These are phyloP conservation scores for Tetragnatha versicolor DNA, from an alignment of 1,140 invertebrate genomes.

Conservation along the genomic window DNA sequence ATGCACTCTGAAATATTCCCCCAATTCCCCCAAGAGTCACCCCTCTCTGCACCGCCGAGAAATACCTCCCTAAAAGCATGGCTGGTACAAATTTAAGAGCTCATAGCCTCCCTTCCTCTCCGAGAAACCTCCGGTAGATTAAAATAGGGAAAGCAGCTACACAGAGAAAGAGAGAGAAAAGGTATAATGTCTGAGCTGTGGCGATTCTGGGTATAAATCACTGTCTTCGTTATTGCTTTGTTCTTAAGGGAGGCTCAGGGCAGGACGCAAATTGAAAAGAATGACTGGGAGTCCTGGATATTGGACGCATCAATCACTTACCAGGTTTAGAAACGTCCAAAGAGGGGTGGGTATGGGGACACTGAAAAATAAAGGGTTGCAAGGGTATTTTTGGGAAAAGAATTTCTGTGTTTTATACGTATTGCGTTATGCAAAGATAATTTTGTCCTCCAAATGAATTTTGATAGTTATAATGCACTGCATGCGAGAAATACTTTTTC, in stretches of 20 bases:
- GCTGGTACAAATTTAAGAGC: too few relatives aligned
- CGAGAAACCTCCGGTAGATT: too few relatives aligned
- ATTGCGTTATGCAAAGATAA: too few relatives aligned
- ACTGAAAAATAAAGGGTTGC: neutral
- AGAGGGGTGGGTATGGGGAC: neutral
- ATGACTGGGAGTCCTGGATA: conserved; percentile 39
- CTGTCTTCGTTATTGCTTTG: conserved; percentile 24
- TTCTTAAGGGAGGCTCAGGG: conserved; percentile 36
- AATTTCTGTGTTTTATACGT: too few relatives aligned
- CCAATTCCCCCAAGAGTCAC: too few relatives aligned
- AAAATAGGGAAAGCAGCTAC: neutral
- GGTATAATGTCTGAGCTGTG: neutral
- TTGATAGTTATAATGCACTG: too few relatives aligned
- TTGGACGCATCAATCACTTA: conserved; percentile 53
- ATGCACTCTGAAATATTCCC: too few relatives aligned
- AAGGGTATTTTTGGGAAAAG: neutral
- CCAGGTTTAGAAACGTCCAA: neutral
- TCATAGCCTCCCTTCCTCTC: too few relatives aligned
- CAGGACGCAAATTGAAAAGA: conserved; percentile 53
- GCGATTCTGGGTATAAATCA: conserved; percentile 38
- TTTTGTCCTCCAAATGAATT: too few relatives aligned
- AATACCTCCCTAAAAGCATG: too few relatives aligned
- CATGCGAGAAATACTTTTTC: too few relatives aligned
- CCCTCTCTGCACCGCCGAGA: too few relatives aligned
- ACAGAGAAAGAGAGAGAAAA: neutral